Evolutionary conservation across 2,888 invertebrate genomes (phyloP).

Genomic region (Cheilosia grossa): DNA sequence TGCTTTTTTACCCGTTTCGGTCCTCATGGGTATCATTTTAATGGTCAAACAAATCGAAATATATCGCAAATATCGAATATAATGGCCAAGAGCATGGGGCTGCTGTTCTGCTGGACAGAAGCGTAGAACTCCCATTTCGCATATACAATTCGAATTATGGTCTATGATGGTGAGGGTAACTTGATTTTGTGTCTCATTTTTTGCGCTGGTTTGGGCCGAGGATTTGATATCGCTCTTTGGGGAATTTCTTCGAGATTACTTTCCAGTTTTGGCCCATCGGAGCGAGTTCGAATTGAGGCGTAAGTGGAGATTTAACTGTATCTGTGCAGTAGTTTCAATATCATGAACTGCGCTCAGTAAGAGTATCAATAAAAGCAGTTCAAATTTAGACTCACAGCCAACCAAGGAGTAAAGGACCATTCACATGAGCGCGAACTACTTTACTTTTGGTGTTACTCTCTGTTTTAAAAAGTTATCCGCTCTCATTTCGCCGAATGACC

Average conservation of each 20-base stretch:
- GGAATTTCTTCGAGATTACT: slow-evolving; percentile 46
- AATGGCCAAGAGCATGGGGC: slow-evolving; percentile 45
- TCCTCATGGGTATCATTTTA: slow-evolving; percentile 82
- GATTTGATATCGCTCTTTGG: slow-evolving; percentile 53
- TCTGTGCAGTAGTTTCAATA: too few species aligned
- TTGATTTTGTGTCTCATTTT: slow-evolving; percentile 18
- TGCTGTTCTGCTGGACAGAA: background rate
- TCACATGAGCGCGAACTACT: too few species aligned
- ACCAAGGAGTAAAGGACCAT: too few species aligned
- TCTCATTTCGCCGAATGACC: too few species aligned
- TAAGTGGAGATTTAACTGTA: background rate
- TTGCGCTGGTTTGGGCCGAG: slow-evolving; percentile 30
- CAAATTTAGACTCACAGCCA: too few species aligned
- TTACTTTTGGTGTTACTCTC: too few species aligned
- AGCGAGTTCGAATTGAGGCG: too few species aligned
- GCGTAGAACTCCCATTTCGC: slow-evolving; percentile 79
- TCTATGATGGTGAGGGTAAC: slow-evolving; percentile 60
- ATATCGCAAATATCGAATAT: slow-evolving; percentile 67
- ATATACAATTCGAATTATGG: slow-evolving; percentile 78
- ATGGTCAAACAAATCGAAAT: slow-evolving; percentile 79
- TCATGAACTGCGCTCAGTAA: too few species aligned
- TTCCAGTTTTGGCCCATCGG: background rate
- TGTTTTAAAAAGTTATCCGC: too few species aligned
- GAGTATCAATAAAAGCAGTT: too few species aligned
- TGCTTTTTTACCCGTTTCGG: slow-evolving; percentile 67